Percentiles rank a stretch among this genome's conserved stretches.
Conservation (phyloP, 2,113 vertebrate species). For the Laticauda laticaudata region DNA sequence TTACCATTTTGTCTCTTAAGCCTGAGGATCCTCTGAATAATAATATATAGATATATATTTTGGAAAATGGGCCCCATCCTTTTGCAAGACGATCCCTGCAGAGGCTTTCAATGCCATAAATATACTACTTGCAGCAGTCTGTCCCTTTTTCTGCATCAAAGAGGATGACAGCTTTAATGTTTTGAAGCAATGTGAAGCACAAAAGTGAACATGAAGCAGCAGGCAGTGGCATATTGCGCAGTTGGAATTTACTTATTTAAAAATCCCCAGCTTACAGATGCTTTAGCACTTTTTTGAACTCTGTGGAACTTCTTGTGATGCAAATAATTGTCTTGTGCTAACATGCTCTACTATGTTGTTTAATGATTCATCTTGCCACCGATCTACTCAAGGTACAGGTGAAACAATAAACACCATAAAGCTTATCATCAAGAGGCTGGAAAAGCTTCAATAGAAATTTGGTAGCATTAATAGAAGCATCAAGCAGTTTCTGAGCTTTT, state of each 20-base stretch:
- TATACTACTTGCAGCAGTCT: background rate
- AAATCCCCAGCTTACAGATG: conserved; percentile 20
- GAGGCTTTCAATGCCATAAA: conserved; percentile 32
- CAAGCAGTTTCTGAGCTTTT: conserved; percentile 43
- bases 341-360: conserved; percentile 35
- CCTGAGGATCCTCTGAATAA: background rate
- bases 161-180: background rate
- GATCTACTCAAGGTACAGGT: conserved; percentile 48
- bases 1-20: background rate
- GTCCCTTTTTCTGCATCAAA: conserved; percentile 1
- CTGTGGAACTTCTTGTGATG: conserved; percentile 42
- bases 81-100: conserved; percentile 11
- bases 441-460: conserved; percentile 64
- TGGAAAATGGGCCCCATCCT: background rate
- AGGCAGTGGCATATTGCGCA: background rate
- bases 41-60: background rate
- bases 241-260: background rate
- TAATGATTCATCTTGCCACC: conserved; percentile 53
- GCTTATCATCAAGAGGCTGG: conserved; percentile 33
- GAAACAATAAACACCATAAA: conserved; percentile 44
- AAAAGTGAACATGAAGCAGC: background rate
- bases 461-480: conserved; percentile 27
- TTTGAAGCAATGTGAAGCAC: conserved; percentile 18
- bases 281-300: conserved; percentile 53
- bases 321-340: conserved; percentile 30